phyloP scores from a whole-genome alignment of 2,888 invertebrate genomes.

The Eupithecia insigniata region DNA sequence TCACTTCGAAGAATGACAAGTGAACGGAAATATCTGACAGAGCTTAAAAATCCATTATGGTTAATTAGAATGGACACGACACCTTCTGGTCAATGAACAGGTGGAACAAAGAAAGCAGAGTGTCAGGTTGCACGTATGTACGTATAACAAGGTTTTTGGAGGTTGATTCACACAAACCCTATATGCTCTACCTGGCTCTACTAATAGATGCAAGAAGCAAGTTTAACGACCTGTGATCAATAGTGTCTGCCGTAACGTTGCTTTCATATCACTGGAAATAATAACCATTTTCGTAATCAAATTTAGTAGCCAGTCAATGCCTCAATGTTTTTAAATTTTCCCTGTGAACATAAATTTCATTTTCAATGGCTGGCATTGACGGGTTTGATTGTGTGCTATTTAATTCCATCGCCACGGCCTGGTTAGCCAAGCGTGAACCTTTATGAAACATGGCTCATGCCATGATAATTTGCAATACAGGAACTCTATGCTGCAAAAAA shows the following conservation, averaged over 20 bases:
- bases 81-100: conserved; percentile 55
- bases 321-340: neutral
- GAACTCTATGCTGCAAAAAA: conserved; percentile 9
- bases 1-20: conserved; percentile 31
- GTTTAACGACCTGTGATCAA: neutral
- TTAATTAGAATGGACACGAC: conserved; percentile 56
- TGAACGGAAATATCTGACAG: conserved; percentile 27
- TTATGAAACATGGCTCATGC: conserved; percentile 19
- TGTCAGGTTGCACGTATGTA: conserved; percentile 45
- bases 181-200: neutral
- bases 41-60: conserved; percentile 45
- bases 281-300: neutral
- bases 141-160: neutral
- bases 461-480: conserved; percentile 13
- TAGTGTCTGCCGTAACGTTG: neutral
- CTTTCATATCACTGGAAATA: neutral
- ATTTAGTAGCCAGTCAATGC: neutral
- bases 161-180: neutral
- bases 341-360: neutral
- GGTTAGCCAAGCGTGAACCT: conserved; percentile 19
- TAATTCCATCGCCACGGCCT: conserved; percentile 13
- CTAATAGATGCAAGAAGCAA: neutral
- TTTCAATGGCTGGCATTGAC: conserved; percentile 7
- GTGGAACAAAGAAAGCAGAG: conserved; percentile 59
- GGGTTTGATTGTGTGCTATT: conserved; percentile 14